Evolutionary conservation across 2,797 vertebrate species (phyloP).

Genomic region (Melanotaenia pygmaea): DNA sequence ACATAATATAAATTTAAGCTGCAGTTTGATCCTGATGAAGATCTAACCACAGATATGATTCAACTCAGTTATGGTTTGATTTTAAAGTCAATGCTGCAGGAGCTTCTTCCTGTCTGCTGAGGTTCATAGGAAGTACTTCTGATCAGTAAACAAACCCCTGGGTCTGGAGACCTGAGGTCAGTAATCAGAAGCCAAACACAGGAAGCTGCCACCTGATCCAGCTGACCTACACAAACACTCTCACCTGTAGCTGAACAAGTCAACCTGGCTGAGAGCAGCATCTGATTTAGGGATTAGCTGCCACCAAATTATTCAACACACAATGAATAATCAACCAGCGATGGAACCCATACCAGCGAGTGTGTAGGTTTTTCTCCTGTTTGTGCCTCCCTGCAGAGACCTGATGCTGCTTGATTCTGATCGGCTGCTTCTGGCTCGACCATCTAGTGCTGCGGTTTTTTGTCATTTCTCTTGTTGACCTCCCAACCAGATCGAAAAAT

Average conservation of each 20-base stretch:
- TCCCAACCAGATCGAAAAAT: no score
- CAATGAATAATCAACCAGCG: constrained; percentile 47
- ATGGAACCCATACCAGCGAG: constrained; percentile 41
- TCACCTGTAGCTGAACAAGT: constrained; percentile 42
- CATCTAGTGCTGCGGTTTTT: no score
- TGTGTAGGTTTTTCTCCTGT: neutral
- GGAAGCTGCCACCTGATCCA: constrained; percentile 30
- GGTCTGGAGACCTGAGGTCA: neutral
- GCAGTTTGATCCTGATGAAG: no score
- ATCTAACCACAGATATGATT: neutral
- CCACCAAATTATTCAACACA: constrained; percentile 59
- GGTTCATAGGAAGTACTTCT: neutral
- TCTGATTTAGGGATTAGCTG: constrained; percentile 45
- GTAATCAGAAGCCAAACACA: constrained; percentile 11
- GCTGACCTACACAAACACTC: constrained; percentile 28
- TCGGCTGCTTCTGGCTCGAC: no score
- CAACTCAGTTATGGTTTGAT: no score
- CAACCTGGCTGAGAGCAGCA: constrained; percentile 51
- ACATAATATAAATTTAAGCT: neutral
- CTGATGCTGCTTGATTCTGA: no score
- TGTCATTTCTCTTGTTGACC: no score
- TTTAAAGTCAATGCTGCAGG: neutral
- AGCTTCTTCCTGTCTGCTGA: neutral
- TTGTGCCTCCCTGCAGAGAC: no score
- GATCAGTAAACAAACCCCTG: neutral